Evolutionary conservation across 2,888 invertebrate genomes (phyloP).

Genomic region (Crioceris asparagi): DNA sequence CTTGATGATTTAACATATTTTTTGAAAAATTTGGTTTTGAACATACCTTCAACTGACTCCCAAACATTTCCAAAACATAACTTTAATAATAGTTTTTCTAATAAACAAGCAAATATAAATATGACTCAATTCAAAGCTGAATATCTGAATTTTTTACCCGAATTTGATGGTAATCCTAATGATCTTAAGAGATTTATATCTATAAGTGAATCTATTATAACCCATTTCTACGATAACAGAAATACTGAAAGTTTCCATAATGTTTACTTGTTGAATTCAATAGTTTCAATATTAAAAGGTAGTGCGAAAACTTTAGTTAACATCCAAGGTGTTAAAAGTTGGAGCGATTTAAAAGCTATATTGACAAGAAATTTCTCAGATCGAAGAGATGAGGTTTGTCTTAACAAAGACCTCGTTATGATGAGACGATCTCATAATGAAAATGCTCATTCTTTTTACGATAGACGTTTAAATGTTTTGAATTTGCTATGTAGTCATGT

Average conservation of each 20-base stretch:
- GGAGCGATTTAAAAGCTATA: slow-evolving; percentile 1
- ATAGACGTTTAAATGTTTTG: not conserved
- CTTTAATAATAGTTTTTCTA: not conserved
- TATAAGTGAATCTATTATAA: slow-evolving; percentile 4
- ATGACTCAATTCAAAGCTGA: slow-evolving; percentile 5
- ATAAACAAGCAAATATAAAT: not conserved
- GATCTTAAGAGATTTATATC: slow-evolving; percentile 3
- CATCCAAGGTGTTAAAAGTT: slow-evolving; percentile 2
- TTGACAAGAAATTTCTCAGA: slow-evolving; percentile 2
- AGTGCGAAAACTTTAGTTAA: slow-evolving; percentile 2
- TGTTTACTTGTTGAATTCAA: slow-evolving; percentile 3
- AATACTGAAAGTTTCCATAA: slow-evolving; percentile 1
- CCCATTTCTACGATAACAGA: slow-evolving; percentile 1
- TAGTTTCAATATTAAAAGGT: slow-evolving; percentile 4
- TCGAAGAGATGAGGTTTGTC: slow-evolving; percentile 3
- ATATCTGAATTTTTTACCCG: slow-evolving; percentile 2
- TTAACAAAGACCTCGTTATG: not conserved
- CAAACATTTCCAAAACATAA: not conserved
- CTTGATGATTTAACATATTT: not conserved
- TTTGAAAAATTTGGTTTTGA: not conserved
- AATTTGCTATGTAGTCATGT: not conserved
- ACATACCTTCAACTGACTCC: not conserved
- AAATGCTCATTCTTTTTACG: not conserved
- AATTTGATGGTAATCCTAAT: slow-evolving; percentile 6
- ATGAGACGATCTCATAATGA: not conserved